phyloP scores from a whole-genome alignment of 2,113 vertebrate genomes.

The Vimba vimba region DNA sequence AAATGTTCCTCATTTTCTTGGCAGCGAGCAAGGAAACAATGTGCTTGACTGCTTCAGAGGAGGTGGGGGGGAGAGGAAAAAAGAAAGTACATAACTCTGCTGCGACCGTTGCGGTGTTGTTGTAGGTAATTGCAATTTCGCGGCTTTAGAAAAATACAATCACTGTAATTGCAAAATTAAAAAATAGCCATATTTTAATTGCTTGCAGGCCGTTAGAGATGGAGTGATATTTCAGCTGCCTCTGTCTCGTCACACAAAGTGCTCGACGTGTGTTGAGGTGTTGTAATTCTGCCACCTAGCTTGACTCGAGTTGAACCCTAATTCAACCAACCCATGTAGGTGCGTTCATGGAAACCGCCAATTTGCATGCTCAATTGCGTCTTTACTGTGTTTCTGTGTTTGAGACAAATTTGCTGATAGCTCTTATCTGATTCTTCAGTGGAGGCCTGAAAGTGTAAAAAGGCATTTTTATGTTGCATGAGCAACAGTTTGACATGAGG shows the following conservation, averaged over 20 bases:
- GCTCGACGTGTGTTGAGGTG: slow-evolving; percentile 29
- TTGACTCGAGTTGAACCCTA: slow-evolving; percentile 49
- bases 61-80: not conserved
- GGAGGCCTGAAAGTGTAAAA: slow-evolving; percentile 62
- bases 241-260: slow-evolving; percentile 33
- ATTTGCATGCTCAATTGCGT: slow-evolving; percentile 54
- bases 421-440: slow-evolving; percentile 68
- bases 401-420: slow-evolving; percentile 61
- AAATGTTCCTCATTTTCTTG: slow-evolving; percentile 65
- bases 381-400: slow-evolving; percentile 13
- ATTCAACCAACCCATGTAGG: slow-evolving; percentile 51
- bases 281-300: slow-evolving; percentile 45
- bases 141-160: slow-evolving; percentile 64
- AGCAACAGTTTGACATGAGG: not conserved
- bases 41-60: slow-evolving; percentile 47
- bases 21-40: slow-evolving; percentile 60
- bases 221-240: slow-evolving; percentile 56
- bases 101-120: slow-evolving; percentile 47
- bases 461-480: slow-evolving; percentile 16
- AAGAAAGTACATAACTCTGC: slow-evolving; percentile 47
- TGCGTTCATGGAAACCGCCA: slow-evolving; percentile 58
- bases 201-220: slow-evolving; percentile 63
- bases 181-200: slow-evolving; percentile 61
- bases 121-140: slow-evolving; percentile 63
- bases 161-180: slow-evolving; percentile 62